These are phyloP conservation scores for Cettia cetti DNA, from an alignment of 2,113 vertebrate genomes.

Conservation along the genomic window DNA sequence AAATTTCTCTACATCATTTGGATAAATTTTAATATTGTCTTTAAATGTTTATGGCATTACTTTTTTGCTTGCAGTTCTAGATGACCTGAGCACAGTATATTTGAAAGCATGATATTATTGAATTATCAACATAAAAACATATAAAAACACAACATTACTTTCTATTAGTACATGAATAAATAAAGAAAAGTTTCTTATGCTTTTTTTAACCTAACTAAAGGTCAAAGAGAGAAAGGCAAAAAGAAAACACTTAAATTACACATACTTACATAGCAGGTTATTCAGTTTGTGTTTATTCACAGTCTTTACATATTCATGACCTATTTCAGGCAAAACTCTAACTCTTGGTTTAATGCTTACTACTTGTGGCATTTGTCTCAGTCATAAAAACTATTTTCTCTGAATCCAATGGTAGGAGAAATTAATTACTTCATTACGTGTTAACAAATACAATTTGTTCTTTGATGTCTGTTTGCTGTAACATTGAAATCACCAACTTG, in stretches of 20 bases:
- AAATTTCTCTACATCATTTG: background rate
- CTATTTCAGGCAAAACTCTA: background rate
- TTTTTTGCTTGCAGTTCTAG: background rate
- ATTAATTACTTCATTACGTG: background rate
- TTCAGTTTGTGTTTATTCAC: background rate
- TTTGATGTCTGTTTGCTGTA: background rate
- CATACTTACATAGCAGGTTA: background rate
- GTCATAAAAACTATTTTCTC: background rate
- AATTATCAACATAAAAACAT: background rate
- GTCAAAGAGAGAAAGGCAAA: background rate
- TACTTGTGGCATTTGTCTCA: background rate
- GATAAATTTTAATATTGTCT: background rate
- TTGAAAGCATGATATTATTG: background rate
- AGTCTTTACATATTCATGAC: background rate
- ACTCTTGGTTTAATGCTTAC: background rate
- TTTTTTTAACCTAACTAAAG: background rate
- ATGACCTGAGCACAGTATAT: background rate
- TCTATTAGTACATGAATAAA: background rate
- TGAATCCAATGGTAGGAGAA: background rate
- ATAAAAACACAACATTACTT: background rate
- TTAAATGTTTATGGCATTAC: background rate
- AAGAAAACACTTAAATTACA: background rate
- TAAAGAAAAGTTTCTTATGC: background rate
- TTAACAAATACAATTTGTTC: background rate
- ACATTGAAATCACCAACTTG: background rate